Percentiles rank a stretch among this genome's conserved stretches.
These are phyloP conservation scores for Carassius carassius DNA, from an alignment of 2,113 vertebrate species.

Conservation along the genomic window DNA sequence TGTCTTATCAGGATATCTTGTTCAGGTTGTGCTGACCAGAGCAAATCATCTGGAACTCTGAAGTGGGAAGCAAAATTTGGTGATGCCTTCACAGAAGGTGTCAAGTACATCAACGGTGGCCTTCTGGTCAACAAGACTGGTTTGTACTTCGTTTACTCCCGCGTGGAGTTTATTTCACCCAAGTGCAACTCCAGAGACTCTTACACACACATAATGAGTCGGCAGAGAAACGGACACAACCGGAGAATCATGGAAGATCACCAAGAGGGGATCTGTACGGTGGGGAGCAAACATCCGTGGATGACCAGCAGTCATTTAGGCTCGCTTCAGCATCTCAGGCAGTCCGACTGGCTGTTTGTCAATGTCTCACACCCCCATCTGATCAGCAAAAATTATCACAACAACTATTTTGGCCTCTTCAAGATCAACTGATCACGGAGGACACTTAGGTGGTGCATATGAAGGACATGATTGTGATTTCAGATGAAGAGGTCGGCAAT, in stretches of 20 bases:
- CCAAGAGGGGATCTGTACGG: constrained; percentile 61
- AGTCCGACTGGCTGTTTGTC: constrained; percentile 68
- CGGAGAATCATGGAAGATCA: constrained; percentile 64
- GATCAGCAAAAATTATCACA: constrained; percentile 61
- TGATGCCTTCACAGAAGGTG: constrained; percentile 72
- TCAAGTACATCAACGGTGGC: constrained; percentile 76
- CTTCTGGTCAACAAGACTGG: constrained; percentile 81
- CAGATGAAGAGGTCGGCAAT: not conserved
- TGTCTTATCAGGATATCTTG: not conserved
- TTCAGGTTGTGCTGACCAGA: not conserved
- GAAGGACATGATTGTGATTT: not conserved
- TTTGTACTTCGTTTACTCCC: constrained; percentile 85
- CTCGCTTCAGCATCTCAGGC: constrained; percentile 56
- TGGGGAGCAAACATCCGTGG: constrained; percentile 44
- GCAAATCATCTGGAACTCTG: constrained; percentile 57
- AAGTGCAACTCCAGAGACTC: constrained; percentile 65
- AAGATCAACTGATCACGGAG: constrained; percentile 58
- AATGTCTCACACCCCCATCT: constrained; percentile 61
- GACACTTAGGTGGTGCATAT: not conserved
- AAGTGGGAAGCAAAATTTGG: constrained; percentile 77
- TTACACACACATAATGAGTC: constrained; percentile 74
- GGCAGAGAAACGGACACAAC: constrained; percentile 10
- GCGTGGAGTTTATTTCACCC: constrained; percentile 77
- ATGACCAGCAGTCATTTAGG: constrained; percentile 66
- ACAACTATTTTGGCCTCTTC: constrained; percentile 78